Percentiles rank a stretch among this genome's conserved stretches.
Evolutionary conservation across 2,113 vertebrate genomes (phyloP).

Genomic region (human (Homo sapiens)): GRCh38 chr1:175554001-175554500

Average conservation of each 20-base stretch:
- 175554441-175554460: background rate
- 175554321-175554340: background rate
- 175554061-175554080: background rate
- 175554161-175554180: background rate
- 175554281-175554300: background rate
- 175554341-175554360: background rate
- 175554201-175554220: background rate
- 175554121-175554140: background rate
- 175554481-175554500: constrained; percentile 7
- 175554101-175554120: background rate
- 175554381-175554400: constrained; percentile 1
- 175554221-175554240: background rate
- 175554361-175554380: background rate
- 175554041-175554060: background rate
- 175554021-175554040: background rate
- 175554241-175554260: background rate
- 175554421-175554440: background rate
- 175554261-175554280: background rate
- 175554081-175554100: background rate
- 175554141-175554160: background rate
- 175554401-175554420: background rate
- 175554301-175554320: background rate
- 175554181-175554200: background rate
- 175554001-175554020: background rate
- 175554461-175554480: background rate